phyloP scores from a whole-genome alignment of 2,113 vertebrate genomes.

The Tiliqua scincoides region DNA sequence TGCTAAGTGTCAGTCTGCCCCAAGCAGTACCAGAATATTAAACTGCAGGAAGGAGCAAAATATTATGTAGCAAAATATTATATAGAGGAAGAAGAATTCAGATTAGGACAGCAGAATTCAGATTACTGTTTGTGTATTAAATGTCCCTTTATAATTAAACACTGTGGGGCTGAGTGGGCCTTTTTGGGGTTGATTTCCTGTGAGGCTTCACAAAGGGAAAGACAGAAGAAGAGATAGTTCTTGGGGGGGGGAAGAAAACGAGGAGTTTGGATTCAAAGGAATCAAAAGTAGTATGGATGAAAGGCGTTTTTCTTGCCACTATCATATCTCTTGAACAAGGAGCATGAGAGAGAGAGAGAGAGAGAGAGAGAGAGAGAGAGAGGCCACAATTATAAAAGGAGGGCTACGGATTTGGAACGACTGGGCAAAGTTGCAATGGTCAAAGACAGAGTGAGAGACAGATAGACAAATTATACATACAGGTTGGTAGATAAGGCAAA shows the following conservation, averaged over 20 bases:
- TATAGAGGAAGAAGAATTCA: background rate
- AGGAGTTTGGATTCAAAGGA: too few relatives aligned
- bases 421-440: too few relatives aligned
- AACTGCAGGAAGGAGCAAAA: background rate
- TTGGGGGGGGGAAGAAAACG: too few relatives aligned
- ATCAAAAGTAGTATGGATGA: background rate
- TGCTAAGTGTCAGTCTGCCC: slow-evolving; percentile 28
- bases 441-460: background rate
- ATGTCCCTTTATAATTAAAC: background rate
- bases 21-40: slow-evolving; percentile 25
- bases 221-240: background rate
- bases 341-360: too few relatives aligned
- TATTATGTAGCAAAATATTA: background rate
- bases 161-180: background rate
- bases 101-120: background rate
- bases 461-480: background rate
- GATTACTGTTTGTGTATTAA: background rate
- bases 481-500: background rate
- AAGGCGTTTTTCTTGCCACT: background rate
- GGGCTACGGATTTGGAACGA: background rate
- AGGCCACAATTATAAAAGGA: background rate
- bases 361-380: too few relatives aligned
- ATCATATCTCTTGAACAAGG: background rate
- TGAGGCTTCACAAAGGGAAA: background rate
- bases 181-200: background rate